Percentiles rank a stretch among this genome's conserved stretches.
Conservation (phyloP, 2,797 vertebrate genomes). For the Alfaro cultratus region DNA sequence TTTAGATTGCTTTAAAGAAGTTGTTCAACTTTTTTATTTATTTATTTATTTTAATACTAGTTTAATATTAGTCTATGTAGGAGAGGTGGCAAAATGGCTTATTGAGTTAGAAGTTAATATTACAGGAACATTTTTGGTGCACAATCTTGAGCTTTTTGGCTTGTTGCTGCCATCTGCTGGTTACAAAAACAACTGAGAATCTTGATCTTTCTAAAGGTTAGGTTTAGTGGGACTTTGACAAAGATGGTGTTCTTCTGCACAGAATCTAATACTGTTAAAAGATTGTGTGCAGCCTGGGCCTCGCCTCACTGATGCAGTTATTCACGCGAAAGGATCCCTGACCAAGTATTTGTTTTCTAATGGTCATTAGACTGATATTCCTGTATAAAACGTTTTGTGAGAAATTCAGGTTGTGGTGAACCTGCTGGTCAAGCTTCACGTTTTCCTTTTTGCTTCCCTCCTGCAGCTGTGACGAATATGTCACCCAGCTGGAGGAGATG, state of each 20-base stretch:
- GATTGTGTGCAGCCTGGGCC: neutral
- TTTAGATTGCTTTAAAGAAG: neutral
- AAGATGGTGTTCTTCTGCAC: neutral
- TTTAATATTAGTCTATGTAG: neutral
- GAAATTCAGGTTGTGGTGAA: neutral
- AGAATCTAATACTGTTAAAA: neutral
- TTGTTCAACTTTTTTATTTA: neutral
- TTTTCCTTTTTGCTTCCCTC: conserved; percentile 11
- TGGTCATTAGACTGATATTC: neutral
- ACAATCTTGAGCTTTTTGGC: neutral
- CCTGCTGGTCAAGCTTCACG: neutral
- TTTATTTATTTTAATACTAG: neutral
- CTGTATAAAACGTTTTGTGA: neutral
- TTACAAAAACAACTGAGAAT: neutral
- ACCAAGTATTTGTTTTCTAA: neutral
- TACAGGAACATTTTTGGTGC: conserved; percentile 2
- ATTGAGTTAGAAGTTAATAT: conserved; percentile 28
- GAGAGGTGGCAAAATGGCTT: conserved; percentile 23
- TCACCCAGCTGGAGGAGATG: conserved; percentile 97
- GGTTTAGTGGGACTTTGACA: neutral
- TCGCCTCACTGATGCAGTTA: neutral
- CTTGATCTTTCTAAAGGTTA: neutral
- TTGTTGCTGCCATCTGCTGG: conserved; percentile 58
- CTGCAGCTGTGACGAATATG: conserved; percentile 94
- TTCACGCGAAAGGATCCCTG: neutral